Evolutionary conservation across 2,888 invertebrate genomes (phyloP).

Genomic region (Drosophila lacicola): DNA sequence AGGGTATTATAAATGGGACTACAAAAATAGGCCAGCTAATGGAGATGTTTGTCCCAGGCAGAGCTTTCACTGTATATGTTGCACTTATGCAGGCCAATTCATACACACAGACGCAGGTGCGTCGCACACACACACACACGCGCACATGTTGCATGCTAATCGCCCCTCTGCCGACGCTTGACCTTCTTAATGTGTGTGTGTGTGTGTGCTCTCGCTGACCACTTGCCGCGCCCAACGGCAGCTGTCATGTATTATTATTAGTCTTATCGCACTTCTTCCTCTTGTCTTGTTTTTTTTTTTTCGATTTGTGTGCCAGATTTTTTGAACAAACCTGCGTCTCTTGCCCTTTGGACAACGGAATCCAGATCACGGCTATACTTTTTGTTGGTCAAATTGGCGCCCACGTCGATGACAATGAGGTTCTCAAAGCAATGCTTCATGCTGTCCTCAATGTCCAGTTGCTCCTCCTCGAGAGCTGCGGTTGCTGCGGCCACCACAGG

Average conservation of each 20-base stretch:
- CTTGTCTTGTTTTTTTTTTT: slow-evolving; percentile 10
- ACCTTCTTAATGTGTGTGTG: slow-evolving; percentile 51
- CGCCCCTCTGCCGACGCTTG: slow-evolving; percentile 43
- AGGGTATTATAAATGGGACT: too few relatives aligned
- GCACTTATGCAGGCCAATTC: slow-evolving; percentile 6
- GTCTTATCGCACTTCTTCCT: slow-evolving; percentile 49
- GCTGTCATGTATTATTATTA: slow-evolving; percentile 53
- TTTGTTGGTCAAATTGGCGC: slow-evolving; percentile 96
- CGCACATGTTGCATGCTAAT: slow-evolving; percentile 51
- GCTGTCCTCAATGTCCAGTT: slow-evolving; percentile 76
- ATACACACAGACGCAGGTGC: slow-evolving; percentile 26
- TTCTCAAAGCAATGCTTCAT: slow-evolving; percentile 95
- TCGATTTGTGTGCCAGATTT: slow-evolving; percentile 31
- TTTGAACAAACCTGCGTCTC: slow-evolving; percentile 91
- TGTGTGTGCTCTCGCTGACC: slow-evolving; percentile 32
- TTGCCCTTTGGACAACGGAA: slow-evolving; percentile 95
- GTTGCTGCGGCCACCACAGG: slow-evolving; percentile 48
- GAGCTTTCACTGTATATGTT: slow-evolving; percentile 2
- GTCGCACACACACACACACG: slow-evolving; percentile 28
- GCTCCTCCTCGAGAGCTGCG: slow-evolving; percentile 55
- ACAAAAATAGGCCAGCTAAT: too few relatives aligned
- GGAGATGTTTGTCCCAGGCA: neutral
- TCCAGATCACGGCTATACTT: slow-evolving; percentile 96
- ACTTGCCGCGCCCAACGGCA: slow-evolving; percentile 63
- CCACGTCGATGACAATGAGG: slow-evolving; percentile 95